Evolutionary conservation across 1,140 invertebrate genomes (phyloP).

Genomic region (Pseudomyrmex concolor): DNA sequence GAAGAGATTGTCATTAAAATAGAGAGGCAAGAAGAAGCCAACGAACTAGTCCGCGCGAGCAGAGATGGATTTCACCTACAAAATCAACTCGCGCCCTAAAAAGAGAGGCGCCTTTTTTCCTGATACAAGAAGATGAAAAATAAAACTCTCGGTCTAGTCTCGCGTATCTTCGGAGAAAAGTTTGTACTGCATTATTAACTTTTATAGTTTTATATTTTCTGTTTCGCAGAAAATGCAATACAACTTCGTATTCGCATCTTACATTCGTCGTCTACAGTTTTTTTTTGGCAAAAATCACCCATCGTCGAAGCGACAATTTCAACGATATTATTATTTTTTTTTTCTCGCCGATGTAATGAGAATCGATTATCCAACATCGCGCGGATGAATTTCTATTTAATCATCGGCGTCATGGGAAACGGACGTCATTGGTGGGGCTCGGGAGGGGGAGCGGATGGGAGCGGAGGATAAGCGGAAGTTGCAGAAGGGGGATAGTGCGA

Average conservation of each 20-base stretch:
- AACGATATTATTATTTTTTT: background rate
- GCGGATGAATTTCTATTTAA: slow-evolving; percentile 50
- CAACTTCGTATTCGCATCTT: background rate
- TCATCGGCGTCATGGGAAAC: slow-evolving; percentile 46
- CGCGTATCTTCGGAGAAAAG: no score
- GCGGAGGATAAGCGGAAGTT: slow-evolving; percentile 54
- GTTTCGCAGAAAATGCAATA: background rate
- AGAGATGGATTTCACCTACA: no score
- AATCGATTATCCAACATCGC: slow-evolving; percentile 26
- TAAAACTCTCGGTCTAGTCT: no score
- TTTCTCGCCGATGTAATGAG: background rate
- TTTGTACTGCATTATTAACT: no score
- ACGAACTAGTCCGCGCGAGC: no score
- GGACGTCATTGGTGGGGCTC: slow-evolving; percentile 43
- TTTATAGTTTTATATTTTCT: no score
- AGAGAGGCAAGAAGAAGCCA: no score
- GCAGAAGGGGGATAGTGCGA: slow-evolving; percentile 64
- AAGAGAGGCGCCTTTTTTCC: no score
- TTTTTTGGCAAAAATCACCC: background rate
- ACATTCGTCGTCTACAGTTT: no score
- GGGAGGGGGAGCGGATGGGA: slow-evolving; percentile 31
- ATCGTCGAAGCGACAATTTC: background rate
- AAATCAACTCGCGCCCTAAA: no score
- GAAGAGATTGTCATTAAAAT: no score
- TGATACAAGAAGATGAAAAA: no score